Base-by-base conservation (phyloP, 2,888 invertebrate species). In the Orthosia incerta region DNA sequence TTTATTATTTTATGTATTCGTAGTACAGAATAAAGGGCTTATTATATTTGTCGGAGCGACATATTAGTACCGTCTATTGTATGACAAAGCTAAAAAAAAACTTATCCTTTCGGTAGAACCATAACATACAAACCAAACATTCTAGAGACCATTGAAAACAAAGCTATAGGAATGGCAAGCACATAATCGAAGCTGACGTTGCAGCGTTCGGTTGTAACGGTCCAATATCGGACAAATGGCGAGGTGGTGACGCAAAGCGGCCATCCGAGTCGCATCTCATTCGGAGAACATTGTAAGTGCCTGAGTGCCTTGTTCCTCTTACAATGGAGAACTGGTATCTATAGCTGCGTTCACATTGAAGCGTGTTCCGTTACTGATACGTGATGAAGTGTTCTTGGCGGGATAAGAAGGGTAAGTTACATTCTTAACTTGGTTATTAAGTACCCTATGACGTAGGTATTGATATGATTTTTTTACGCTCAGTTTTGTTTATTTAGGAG, bases 151-250 rank as follows among this genome's bases (percentile, higher is more conserved):
- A 84, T 82, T 82, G 71, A 80, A 74, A 65, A 87, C 79, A 72
- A 84, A 83, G 73, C 80, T 81, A 55, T 82, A 74, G 71, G 46
- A 84, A 81, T 76, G 75, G 68, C 75, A 79, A 64, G 80, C 72
- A 80, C 78, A 83, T 88, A 90, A 89, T 88, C 86, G 88, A 87
- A 87, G 88, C 87, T 86, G 88, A 89, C 88, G 85, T 83, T 86
- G 86, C 87, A 80, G 76, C 84, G 79, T 80, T 83, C 87, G 73
- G 64, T 71, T 73, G 83, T 88, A 87, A 88, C 88, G 84, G 91
- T 89, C 89, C 91, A 92, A 93, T 94, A 91, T 91, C 89, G 87
- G 84, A 83, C 82, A 89, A 92, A 93, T 90, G 89, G 90, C 87
- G 83, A 85, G 86, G 82, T 86, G 84, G 89, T 79, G 94, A 89